Conservation (phyloP, 2,888 invertebrate species). For the Seira musarum region DNA sequence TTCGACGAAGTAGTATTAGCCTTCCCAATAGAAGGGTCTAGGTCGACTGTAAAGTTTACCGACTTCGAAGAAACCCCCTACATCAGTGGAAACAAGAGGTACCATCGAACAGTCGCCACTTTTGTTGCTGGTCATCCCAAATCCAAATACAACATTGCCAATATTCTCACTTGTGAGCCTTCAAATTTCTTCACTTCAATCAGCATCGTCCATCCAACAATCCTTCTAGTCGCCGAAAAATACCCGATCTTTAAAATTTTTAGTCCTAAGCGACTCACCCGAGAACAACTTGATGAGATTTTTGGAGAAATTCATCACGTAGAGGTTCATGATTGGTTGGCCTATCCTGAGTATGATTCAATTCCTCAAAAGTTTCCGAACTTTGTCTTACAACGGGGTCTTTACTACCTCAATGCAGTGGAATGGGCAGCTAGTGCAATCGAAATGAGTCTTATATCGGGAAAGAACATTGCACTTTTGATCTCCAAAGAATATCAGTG, state of each 20-base stretch:
- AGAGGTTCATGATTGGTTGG: constrained; percentile 74
- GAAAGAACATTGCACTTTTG: constrained; percentile 77
- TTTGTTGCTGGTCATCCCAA: constrained; percentile 76
- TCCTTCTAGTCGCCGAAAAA: constrained; percentile 65
- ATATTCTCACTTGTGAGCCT: constrained; percentile 74
- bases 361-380: constrained; percentile 54
- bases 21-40: constrained; percentile 74
- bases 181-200: constrained; percentile 74
- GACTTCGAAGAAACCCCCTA: constrained; percentile 72
- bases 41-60: constrained; percentile 73
- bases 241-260: constrained; percentile 77
- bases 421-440: constrained; percentile 80
- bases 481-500: constrained; percentile 57
- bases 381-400: constrained; percentile 70
- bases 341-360: constrained; percentile 76
- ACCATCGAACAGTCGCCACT: constrained; percentile 76
- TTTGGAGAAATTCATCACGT: constrained; percentile 73
- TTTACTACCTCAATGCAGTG: constrained; percentile 78
- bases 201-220: constrained; percentile 64
- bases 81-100: constrained; percentile 71
- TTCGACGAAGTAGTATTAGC: constrained; percentile 77
- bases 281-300: constrained; percentile 73
- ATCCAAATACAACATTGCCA: constrained; percentile 69
- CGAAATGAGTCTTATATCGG: constrained; percentile 79
- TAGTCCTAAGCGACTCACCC: constrained; percentile 73